A percentile compares a stretch with the other conserved stretches of the same genome.
These are phyloP conservation scores for Lycorma delicatula DNA, from an alignment of 1,140 invertebrate genomes.

Conservation along the genomic window DNA sequence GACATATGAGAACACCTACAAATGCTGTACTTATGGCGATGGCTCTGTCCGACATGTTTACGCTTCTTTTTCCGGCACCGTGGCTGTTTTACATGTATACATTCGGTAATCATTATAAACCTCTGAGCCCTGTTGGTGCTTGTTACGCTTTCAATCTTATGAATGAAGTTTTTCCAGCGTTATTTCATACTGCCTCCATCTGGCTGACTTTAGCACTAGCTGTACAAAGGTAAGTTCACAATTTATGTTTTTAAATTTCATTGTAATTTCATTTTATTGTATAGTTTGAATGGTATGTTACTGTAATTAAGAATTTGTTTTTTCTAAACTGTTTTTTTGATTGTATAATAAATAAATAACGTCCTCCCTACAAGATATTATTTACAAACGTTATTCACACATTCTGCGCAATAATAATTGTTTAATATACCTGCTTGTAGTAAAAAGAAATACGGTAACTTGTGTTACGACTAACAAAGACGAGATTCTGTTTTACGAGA, in stretches of 20 bases:
- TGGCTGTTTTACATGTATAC: slow-evolving; percentile 87
- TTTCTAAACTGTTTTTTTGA: too few species aligned
- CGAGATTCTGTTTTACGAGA: too few species aligned
- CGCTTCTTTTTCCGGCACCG: slow-evolving; percentile 77
- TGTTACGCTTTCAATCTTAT: slow-evolving; percentile 72
- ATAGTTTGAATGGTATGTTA: too few species aligned
- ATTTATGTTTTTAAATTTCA: neutral
- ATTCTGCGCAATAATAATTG: too few species aligned
- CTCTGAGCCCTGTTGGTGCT: slow-evolving; percentile 56
- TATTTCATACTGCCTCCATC: slow-evolving; percentile 87
- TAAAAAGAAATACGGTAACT: too few species aligned
- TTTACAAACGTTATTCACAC: too few species aligned
- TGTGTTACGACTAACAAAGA: too few species aligned
- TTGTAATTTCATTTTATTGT: too few species aligned
- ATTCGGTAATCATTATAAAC: slow-evolving; percentile 73
- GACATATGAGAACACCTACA: slow-evolving; percentile 60
- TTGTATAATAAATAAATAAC: too few species aligned
- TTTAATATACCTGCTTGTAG: too few species aligned
- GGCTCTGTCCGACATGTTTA: slow-evolving; percentile 89
- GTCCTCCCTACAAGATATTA: too few species aligned
- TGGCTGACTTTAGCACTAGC: slow-evolving; percentile 83
- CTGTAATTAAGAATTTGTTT: too few species aligned
- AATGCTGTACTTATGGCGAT: slow-evolving; percentile 66
- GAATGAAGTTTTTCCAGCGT: slow-evolving; percentile 75
- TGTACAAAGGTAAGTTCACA: slow-evolving; percentile 52